These are phyloP conservation scores for Solen grandis DNA, from an alignment of 1,140 invertebrate species.

Conservation along the genomic window DNA sequence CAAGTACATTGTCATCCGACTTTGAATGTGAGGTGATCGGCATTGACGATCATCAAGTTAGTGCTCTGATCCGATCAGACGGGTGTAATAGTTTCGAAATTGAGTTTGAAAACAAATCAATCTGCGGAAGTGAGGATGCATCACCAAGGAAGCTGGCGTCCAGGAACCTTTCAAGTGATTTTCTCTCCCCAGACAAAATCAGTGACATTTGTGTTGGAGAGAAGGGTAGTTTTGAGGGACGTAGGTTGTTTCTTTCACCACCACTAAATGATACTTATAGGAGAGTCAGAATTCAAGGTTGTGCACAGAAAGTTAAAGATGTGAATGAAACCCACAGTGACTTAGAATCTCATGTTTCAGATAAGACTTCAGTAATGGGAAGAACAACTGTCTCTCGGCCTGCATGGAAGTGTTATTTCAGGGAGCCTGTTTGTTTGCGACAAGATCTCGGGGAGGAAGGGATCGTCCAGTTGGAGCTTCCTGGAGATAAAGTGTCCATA, in stretches of 20 bases:
- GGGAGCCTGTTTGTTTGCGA: slow-evolving; percentile 60
- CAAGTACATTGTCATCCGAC: slow-evolving; percentile 59
- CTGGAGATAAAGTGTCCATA: slow-evolving; percentile 66
- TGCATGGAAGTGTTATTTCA: slow-evolving; percentile 24
- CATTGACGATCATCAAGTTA: slow-evolving; percentile 74
- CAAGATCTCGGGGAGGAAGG: slow-evolving; percentile 72
- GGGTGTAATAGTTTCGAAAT: slow-evolving; percentile 74
- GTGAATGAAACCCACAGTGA: not conserved
- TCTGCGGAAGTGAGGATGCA: slow-evolving; percentile 32
- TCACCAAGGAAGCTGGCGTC: slow-evolving; percentile 24
- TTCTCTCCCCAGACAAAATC: not conserved
- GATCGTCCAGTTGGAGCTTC: slow-evolving; percentile 68
- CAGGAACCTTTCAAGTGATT: slow-evolving; percentile 8
- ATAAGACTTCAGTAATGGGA: not conserved
- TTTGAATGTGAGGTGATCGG: slow-evolving; percentile 73
- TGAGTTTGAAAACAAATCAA: slow-evolving; percentile 67
- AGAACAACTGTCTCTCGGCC: not conserved
- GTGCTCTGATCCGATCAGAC: slow-evolving; percentile 71
- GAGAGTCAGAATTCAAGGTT: no score
- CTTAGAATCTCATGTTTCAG: not conserved
- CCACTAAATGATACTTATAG: not conserved
- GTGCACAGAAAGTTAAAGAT: no score
- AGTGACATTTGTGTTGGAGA: slow-evolving; percentile 3
- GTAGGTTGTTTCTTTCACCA: slow-evolving; percentile 14
- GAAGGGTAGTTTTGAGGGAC: not conserved